A percentile compares a stretch with the other conserved stretches of the same genome.
Conservation (phyloP, 2,797 vertebrate genomes). For the Bradypodion pumilum region DNA sequence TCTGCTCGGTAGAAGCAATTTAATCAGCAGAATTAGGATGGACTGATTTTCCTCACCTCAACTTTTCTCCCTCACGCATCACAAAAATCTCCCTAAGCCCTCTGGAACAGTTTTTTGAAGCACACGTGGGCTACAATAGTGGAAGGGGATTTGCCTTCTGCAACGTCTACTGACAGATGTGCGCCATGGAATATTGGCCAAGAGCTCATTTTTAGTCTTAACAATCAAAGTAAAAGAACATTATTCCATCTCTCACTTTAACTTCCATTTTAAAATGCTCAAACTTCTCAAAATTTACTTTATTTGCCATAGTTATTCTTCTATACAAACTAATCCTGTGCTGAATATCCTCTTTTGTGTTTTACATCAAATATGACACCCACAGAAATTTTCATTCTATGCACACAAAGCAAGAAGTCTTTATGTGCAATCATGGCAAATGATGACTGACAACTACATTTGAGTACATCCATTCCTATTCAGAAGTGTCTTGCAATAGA, state of each 20-base stretch:
- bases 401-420: background rate
- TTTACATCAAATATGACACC: background rate
- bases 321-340: background rate
- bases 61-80: no score
- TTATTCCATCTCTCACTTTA: background rate
- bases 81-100: no score
- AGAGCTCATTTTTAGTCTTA: background rate
- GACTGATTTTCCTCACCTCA: no score
- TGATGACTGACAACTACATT: background rate
- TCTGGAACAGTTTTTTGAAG: no score
- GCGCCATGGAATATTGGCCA: background rate
- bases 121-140: no score
- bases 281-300: background rate
- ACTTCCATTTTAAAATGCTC: background rate
- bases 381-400: background rate
- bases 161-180: no score
- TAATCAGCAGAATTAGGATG: no score
- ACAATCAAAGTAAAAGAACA: background rate
- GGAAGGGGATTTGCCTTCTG: no score
- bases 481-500: background rate
- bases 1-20: no score
- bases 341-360: background rate
- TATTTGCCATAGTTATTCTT: background rate
- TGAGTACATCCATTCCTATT: background rate
- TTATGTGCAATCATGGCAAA: background rate